Conservation (phyloP, 2,888 invertebrate genomes). For the Mamestra brassicae region DNA sequence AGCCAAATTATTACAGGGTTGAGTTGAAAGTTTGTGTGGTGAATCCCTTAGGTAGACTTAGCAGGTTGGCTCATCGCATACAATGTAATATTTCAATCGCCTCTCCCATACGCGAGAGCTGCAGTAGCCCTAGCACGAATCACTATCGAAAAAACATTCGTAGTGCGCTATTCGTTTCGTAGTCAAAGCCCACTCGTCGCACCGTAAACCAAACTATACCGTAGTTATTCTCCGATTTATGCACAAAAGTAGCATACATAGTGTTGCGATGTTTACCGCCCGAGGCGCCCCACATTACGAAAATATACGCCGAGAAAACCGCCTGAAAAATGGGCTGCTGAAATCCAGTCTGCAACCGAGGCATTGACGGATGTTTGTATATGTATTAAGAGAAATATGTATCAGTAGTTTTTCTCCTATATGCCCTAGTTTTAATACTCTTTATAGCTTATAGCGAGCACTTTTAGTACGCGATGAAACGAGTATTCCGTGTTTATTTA, state of each 20-base stretch:
- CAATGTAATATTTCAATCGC: constrained; percentile 5
- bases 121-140: too few species aligned
- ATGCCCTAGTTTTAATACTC: constrained; percentile 73
- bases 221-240: constrained; percentile 72
- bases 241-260: constrained; percentile 75
- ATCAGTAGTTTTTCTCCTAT: constrained; percentile 60
- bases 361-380: constrained; percentile 79
- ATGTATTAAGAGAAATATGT: constrained; percentile 77
- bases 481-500: constrained; percentile 68
- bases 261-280: constrained; percentile 79
- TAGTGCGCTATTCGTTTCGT: constrained; percentile 12
- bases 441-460: constrained; percentile 65
- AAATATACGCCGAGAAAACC: constrained; percentile 80
- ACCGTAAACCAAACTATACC: constrained; percentile 30
- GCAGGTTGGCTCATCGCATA: not conserved
- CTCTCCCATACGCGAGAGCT: constrained; percentile 4
- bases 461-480: constrained; percentile 72
- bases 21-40: not conserved
- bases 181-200: constrained; percentile 2
- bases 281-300: constrained; percentile 79
- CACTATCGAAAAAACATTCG: too few species aligned
- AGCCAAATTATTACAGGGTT: too few species aligned
- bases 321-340: constrained; percentile 84
- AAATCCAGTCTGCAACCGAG: constrained; percentile 78
- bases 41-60: not conserved